Evolutionary conservation across 2,797 vertebrate genomes (phyloP).

Genomic region (Dendrocincla tyrannina): DNA sequence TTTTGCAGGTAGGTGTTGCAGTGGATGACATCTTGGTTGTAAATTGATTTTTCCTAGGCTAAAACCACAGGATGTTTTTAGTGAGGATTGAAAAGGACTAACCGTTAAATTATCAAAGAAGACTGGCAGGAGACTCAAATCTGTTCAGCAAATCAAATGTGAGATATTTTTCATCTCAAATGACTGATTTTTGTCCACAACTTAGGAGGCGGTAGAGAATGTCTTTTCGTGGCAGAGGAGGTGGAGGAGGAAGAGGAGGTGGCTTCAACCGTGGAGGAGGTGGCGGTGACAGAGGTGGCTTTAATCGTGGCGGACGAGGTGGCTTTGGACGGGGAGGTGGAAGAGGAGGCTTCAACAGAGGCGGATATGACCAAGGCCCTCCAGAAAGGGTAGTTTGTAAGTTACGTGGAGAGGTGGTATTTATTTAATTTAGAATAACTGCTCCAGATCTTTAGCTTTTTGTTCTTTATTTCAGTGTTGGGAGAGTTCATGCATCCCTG

Average conservation of each 20-base stretch:
- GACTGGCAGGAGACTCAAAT: no score
- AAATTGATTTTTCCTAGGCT: not conserved
- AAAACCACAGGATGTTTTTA: not conserved
- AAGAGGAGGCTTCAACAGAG: constrained; percentile 89
- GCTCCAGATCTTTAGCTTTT: not conserved
- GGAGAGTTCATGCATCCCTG: constrained; percentile 97
- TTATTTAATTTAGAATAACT: not conserved
- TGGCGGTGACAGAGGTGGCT: constrained; percentile 63
- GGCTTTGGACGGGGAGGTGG: constrained; percentile 81
- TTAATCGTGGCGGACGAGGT: constrained; percentile 72
- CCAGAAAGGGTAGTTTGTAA: constrained; percentile 94
- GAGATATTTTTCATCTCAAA: not conserved
- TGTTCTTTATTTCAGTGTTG: constrained; percentile 76
- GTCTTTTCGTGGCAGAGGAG: constrained; percentile 56
- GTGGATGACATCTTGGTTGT: accelerated
- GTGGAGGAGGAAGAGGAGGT: constrained; percentile 41
- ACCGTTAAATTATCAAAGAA: no score
- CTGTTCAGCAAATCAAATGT: not conserved
- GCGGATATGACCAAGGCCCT: constrained; percentile 87
- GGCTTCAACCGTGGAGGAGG: constrained; percentile 16
- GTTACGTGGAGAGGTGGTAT: not conserved
- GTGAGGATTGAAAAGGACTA: accelerated
- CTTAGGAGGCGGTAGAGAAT: not conserved
- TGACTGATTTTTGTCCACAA: accelerated
- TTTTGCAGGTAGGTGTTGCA: not conserved